phyloP scores from a whole-genome alignment of 2,797 vertebrate species.

The Anguilla anguilla region DNA sequence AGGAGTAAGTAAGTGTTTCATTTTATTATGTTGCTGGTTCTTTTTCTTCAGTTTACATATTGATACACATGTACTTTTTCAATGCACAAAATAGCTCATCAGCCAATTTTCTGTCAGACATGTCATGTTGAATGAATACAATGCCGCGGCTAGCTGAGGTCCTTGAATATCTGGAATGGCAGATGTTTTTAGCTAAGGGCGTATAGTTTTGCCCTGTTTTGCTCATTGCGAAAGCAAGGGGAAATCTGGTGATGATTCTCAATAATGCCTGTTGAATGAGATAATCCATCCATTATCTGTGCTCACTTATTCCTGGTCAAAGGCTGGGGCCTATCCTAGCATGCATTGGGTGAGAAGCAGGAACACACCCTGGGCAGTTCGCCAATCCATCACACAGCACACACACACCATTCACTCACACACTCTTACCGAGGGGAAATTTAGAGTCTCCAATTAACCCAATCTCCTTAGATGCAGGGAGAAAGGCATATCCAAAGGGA shows the following conservation, averaged over 20 bases:
- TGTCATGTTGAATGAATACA: not conserved
- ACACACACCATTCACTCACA: too few species aligned
- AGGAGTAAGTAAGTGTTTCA: not conserved
- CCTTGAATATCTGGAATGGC: not conserved
- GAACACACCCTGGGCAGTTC: too few species aligned
- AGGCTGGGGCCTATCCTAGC: too few species aligned
- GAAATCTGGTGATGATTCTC: not conserved
- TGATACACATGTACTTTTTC: not conserved
- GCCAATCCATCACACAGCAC: too few species aligned
- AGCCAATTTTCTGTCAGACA: not conserved
- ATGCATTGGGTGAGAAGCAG: too few species aligned
- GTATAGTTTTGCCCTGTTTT: not conserved
- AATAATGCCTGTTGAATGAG: not conserved
- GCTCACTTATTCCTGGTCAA: too few species aligned
- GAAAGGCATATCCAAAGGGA: constrained; percentile 14
- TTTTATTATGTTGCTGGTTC: not conserved
- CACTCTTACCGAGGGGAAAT: too few species aligned
- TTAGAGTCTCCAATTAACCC: too few species aligned
- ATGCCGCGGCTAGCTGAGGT: not conserved
- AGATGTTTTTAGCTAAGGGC: not conserved
- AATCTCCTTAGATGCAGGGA: too few species aligned
- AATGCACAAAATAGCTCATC: not conserved
- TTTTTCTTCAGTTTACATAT: not conserved
- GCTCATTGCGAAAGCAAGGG: not conserved
- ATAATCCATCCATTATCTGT: too few species aligned